A percentile compares a stretch with the other conserved stretches of the same genome.
Evolutionary conservation across 2,113 vertebrate species (phyloP).

Genomic region (Holacanthus passer): DNA sequence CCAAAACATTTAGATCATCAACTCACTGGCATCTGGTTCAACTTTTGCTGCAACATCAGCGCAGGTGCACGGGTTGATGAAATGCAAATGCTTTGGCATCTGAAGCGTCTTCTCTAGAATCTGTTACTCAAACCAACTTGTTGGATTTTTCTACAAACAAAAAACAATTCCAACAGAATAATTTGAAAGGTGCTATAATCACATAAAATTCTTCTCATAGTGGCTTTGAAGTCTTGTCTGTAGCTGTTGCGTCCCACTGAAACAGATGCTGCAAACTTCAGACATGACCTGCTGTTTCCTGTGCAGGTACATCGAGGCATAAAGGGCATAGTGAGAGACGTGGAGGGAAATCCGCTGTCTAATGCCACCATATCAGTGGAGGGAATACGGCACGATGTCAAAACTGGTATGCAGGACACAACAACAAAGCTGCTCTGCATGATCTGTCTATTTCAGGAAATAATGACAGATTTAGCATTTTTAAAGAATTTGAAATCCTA

Average conservation of each 20-base stretch:
- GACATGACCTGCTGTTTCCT: not conserved
- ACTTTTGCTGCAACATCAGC: too few species aligned
- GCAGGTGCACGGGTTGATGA: too few species aligned
- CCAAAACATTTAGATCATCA: too few species aligned
- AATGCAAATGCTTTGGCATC: too few species aligned
- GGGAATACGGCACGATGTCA: conserved; percentile 92
- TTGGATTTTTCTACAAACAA: too few species aligned
- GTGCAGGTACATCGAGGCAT: conserved; percentile 92
- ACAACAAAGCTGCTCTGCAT: not conserved
- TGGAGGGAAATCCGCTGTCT: conserved; percentile 89
- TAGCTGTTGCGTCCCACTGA: not conserved
- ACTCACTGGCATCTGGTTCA: too few species aligned
- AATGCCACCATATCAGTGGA: conserved; percentile 93
- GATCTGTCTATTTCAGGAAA: not conserved
- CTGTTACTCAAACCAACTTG: too few species aligned
- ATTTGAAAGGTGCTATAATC: not conserved
- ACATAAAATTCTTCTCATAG: not conserved
- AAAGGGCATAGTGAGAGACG: conserved; percentile 91
- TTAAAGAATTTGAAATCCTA: not conserved
- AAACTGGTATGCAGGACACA: conserved; percentile 85
- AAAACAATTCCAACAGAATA: not conserved
- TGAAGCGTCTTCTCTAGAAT: too few species aligned
- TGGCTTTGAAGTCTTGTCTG: not conserved
- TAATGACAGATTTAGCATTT: not conserved
- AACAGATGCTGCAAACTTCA: not conserved